Evolutionary conservation across 2,888 invertebrate genomes (phyloP), one percentile per base, ranked within the genome.

Genomic region (Leistus spinibarbis): DNA sequence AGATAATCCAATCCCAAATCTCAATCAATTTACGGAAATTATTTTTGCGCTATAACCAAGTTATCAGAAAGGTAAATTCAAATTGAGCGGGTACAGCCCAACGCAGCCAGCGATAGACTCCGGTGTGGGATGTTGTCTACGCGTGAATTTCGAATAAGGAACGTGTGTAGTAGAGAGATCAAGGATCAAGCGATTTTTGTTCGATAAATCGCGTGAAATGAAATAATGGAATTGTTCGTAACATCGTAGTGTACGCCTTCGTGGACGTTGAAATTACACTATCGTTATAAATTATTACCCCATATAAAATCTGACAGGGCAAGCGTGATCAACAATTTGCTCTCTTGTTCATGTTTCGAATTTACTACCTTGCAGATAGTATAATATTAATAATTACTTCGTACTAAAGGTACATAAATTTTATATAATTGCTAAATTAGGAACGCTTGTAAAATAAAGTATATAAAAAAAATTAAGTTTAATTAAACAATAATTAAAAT

Each of bases 231-330:
- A 60, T 60, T 22, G 22, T 60, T 60, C 19, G 60, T 20, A 60
- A 60, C 60, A 19, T 3, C 40, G 40, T 40, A 40, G 40, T 40
- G 22, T 19, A 60, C 60, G 22, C 60, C 20, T 22, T 22, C 60
- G 13, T 16, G 22, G 19, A 19, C 60, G 60, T 16, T 60, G 60
- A 60, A 60, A 60, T 60, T 60, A 22, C 60, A 60, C 60, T 22
- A 22, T 60, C 17, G 60, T 72, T 67, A 63, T 73, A 73, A 75
- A 54, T 75, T 75, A 75, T 75, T 75, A 75, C 75, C 75, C n/a
- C 69, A 75, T 75, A 69, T 75, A 75, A 75, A 69, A 64, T 63
- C 54, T 75, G 75, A 75, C 75, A 75, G 75, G 63, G 67, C 40
- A 73, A 67, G 66, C 73, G 73, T 73, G 73, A 67, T 66, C 73